Evolutionary conservation across 2,113 vertebrate species (phyloP).

Genomic region (Limnothrissa miodon): DNA sequence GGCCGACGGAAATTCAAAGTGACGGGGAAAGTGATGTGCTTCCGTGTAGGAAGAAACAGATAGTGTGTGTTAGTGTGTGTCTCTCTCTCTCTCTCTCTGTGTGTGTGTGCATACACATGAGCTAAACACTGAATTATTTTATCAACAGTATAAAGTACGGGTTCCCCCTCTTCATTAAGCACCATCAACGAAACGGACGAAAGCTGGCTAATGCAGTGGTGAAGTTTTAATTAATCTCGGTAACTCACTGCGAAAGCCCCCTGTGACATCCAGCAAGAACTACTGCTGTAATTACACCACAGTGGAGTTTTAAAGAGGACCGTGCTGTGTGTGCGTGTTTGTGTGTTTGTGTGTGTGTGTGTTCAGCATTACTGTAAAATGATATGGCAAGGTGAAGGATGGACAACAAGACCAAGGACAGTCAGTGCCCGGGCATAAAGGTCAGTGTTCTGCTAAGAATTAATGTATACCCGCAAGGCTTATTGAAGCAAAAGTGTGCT

Average conservation of each 20-base stretch:
- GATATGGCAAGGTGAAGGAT: neutral
- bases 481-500: neutral
- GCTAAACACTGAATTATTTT: neutral
- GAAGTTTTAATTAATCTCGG: slow-evolving; percentile 6
- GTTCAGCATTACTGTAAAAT: neutral
- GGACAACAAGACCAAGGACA: neutral
- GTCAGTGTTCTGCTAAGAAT: slow-evolving; percentile 1
- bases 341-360: neutral
- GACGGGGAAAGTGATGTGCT: neutral
- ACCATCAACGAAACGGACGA: neutral
- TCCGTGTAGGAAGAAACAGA: neutral
- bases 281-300: neutral
- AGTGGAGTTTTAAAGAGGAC: neutral
- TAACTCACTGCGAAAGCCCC: neutral
- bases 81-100: no score
- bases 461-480: neutral
- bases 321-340: neutral
- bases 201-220: neutral
- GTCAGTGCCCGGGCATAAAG: neutral
- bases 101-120: neutral
- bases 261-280: neutral
- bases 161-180: neutral
- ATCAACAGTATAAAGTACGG: neutral
- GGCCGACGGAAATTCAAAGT: neutral
- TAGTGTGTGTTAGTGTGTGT: neutral